These are phyloP conservation scores for Luffia ferchaultella DNA, from an alignment of 2,888 invertebrate genomes.

Conservation along the genomic window DNA sequence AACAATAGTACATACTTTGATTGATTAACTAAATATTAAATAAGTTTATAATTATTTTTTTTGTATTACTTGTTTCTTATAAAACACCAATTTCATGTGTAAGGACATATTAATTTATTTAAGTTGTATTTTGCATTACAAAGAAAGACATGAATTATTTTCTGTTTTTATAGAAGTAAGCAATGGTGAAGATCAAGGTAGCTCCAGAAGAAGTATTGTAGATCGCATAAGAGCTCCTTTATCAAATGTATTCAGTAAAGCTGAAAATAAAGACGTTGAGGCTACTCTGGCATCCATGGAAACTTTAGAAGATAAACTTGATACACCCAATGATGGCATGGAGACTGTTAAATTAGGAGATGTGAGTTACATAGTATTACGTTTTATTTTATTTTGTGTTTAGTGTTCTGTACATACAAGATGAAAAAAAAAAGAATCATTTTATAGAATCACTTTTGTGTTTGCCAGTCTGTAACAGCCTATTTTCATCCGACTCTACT, in stretches of 20 bases:
- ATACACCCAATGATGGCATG: constrained; percentile 76
- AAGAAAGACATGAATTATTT: background rate
- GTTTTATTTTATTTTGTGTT: no score
- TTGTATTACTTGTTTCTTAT: background rate
- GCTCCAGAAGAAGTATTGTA: constrained; percentile 43
- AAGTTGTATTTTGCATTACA: background rate
- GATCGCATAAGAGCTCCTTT: constrained; percentile 71
- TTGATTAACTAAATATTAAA: background rate
- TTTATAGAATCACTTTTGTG: no score
- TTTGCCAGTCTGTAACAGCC: no score
- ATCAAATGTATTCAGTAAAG: constrained; percentile 67
- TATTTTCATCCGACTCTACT: no score
- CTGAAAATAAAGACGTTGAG: constrained; percentile 62
- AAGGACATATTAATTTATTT: background rate
- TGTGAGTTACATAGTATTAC: no score
- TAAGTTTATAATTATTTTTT: background rate
- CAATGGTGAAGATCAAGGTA: constrained; percentile 2
- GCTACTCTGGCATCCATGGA: constrained; percentile 84
- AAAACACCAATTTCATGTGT: no score
- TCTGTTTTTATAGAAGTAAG: constrained; percentile 8
- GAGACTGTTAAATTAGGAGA: constrained; percentile 75
- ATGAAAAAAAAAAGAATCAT: no score
- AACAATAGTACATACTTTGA: no score
- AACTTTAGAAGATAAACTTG: constrained; percentile 78
- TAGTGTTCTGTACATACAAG: no score